Evolutionary conservation across 2,797 vertebrate species (phyloP), one percentile per base, ranked within the genome.

Genomic region (Malurus leucopterus): DNA sequence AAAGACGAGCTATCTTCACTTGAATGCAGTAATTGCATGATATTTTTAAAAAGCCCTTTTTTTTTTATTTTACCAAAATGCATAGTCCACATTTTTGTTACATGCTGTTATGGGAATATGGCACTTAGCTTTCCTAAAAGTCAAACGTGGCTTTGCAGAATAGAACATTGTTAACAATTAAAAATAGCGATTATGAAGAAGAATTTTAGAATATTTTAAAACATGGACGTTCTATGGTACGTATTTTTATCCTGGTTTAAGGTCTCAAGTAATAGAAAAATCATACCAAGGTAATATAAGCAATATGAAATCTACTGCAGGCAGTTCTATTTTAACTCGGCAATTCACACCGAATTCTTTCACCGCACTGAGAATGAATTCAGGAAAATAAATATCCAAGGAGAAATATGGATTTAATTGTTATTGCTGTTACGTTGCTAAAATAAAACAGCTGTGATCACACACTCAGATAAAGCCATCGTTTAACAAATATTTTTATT

Each of bases 381-480:
- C 93, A 32, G 93, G 95, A 97, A 97, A 97, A 97, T 96, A 97
- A 97, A 97, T 97, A 96, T 62, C 91, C 96, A 95, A 88, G 85
- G 73, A 96, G 92, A 92, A 96, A 95, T 97, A 96, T 95, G 96
- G 95, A 94, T 96, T 97, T 96, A 96, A 97, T 97, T 96, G 94
- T 89, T 92, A 91, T 82, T 91, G 85, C 92, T 96, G 89, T 93
- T 94, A 86, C 86, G 54, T 83, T 92, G 93, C 96, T 97, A 96
- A 97, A 97, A 96, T 95, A 95, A 97, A 97, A 96, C 96, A 97
- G 96, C 97, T 98, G 97, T 96, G 95, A 97, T 97, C 95, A 96
- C 96, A 97, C 88, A 93, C 89, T 92, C 86, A 95, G 93, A 91
- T 94, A 96, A 95, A 96, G 96, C 91, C 94, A 91, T 96, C 96